Conservation (phyloP, 2,888 invertebrate genomes). For the Desoria tigrina region DNA sequence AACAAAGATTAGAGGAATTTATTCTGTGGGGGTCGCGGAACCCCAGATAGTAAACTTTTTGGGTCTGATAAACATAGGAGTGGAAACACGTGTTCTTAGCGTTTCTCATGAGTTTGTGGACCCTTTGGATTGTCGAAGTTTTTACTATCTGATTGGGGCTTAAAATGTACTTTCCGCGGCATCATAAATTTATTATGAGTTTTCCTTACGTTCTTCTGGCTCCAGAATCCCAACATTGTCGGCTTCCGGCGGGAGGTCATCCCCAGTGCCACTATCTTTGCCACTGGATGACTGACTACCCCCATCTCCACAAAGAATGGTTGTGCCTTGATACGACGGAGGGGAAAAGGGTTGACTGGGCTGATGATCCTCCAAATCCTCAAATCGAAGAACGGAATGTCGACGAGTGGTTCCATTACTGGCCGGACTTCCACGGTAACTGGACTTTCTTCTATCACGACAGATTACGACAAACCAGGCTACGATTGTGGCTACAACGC, state of each 20-base stretch:
- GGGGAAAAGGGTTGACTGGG: background rate
- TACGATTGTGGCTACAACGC: background rate
- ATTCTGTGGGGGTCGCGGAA: too few species aligned
- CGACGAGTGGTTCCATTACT: constrained; percentile 15
- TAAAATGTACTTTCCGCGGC: too few species aligned
- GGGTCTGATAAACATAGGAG: too few species aligned
- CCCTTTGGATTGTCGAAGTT: too few species aligned
- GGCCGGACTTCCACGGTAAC: background rate
- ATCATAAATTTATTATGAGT: too few species aligned
- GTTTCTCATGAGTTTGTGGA: too few species aligned
- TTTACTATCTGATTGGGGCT: too few species aligned
- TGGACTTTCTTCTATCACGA: background rate
- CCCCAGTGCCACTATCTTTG: constrained; percentile 78
- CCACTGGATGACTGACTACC: constrained; percentile 72
- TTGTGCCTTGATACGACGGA: constrained; percentile 27
- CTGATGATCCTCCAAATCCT: constrained; percentile 36
- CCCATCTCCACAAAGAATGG: constrained; percentile 38
- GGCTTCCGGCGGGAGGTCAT: constrained; percentile 58
- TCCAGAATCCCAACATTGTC: too few species aligned
- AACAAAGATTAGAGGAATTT: background rate
- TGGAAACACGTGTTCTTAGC: too few species aligned
- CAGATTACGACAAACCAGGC: constrained; percentile 6
- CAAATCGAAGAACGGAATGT: constrained; percentile 39
- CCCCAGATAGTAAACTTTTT: too few species aligned
- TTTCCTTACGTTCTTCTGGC: too few species aligned